Evolutionary conservation across 2,113 vertebrate genomes (phyloP).

Genomic region (Oenanthe oenanthe): DNA sequence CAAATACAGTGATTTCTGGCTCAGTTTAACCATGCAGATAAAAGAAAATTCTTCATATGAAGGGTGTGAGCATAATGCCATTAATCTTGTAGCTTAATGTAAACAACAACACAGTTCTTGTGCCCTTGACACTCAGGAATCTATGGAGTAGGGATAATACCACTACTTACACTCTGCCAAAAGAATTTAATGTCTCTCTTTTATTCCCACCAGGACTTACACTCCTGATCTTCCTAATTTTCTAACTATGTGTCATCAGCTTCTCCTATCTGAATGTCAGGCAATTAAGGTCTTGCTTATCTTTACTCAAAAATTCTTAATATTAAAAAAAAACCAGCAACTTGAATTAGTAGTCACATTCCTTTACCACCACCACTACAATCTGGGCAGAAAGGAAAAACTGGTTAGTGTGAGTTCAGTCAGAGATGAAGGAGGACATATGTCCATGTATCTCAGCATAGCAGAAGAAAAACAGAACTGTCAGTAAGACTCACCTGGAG

Average conservation of each 20-base stretch:
- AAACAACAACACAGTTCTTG: neutral
- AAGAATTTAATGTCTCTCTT: neutral
- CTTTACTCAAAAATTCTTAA: neutral
- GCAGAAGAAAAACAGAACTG: neutral
- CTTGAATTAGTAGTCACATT: neutral
- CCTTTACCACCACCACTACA: neutral
- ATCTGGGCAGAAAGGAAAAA: neutral
- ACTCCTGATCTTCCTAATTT: neutral
- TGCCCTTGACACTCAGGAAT: neutral
- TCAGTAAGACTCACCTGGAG: constrained; percentile 79
- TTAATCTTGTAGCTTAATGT: neutral
- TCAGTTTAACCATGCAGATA: neutral
- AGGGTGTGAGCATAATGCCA: neutral
- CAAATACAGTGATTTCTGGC: neutral
- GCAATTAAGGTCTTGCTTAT: neutral
- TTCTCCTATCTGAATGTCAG: neutral
- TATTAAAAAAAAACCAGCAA: neutral
- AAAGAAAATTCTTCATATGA: neutral
- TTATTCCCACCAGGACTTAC: neutral
- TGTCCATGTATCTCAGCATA: neutral
- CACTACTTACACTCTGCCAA: neutral
- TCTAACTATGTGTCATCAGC: neutral
- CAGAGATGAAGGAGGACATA: neutral
- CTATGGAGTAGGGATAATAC: neutral
- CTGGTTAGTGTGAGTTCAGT: neutral